These are phyloP conservation scores for Carabus problematicus DNA, from an alignment of 2,888 invertebrate species.

Conservation along the genomic window DNA sequence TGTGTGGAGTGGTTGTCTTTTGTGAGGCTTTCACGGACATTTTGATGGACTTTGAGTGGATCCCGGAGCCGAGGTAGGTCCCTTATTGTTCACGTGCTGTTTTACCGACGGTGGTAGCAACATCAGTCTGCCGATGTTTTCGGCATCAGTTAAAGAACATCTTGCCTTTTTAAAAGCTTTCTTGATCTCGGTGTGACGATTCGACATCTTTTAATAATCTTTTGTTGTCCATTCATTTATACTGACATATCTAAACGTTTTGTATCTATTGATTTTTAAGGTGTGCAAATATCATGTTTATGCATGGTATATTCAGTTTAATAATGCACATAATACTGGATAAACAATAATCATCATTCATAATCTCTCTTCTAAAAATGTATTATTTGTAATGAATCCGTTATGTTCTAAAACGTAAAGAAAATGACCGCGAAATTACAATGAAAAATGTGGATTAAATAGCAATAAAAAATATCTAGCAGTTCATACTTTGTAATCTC, in stretches of 20 bases:
- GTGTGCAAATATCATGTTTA: too few relatives aligned
- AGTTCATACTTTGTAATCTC: too few relatives aligned
- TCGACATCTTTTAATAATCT: slow-evolving; percentile 14
- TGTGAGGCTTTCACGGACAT: slow-evolving; percentile 42
- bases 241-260: slow-evolving; percentile 1
- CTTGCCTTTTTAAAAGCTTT: slow-evolving; percentile 30
- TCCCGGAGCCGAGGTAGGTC: slow-evolving; percentile 25
- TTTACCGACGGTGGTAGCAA: slow-evolving; percentile 27
- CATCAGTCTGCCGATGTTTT: slow-evolving; percentile 1
- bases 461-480: too few relatives aligned
- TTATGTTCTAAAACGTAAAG: too few relatives aligned
- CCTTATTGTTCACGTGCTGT: not conserved
- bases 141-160: slow-evolving; percentile 16
- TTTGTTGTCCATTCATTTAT: slow-evolving; percentile 2
- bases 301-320: too few relatives aligned
- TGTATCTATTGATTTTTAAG: not conserved
- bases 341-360: too few relatives aligned
- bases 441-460: too few relatives aligned
- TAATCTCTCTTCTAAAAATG: too few relatives aligned
- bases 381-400: too few relatives aligned
- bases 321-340: too few relatives aligned
- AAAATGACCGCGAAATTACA: too few relatives aligned
- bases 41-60: slow-evolving; percentile 41
- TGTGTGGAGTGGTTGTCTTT: slow-evolving; percentile 42
- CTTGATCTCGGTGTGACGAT: slow-evolving; percentile 12